Conservation (phyloP, 2,113 vertebrate species). For the Clarias magur region DNA sequence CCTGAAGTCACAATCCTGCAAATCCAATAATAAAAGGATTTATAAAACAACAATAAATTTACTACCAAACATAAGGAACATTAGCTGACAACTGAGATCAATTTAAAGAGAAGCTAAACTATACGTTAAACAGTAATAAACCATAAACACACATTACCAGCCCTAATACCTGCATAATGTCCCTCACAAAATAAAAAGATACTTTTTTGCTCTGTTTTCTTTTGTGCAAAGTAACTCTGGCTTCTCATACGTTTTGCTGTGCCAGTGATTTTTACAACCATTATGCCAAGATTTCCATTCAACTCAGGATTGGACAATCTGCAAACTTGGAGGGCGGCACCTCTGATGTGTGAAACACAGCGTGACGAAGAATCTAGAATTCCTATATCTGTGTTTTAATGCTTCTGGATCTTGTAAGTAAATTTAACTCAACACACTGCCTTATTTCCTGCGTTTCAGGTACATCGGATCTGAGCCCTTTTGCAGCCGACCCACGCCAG, state of each 20-base stretch:
- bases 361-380: neutral
- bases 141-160: neutral
- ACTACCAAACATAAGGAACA: neutral
- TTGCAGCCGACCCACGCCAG: slow-evolving; percentile 80
- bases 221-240: neutral
- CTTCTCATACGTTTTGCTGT: neutral
- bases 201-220: neutral
- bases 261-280: neutral
- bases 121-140: neutral
- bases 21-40: neutral
- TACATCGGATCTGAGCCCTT: slow-evolving; percentile 96
- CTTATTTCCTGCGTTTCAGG: slow-evolving; percentile 72
- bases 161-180: neutral
- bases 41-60: neutral
- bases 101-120: neutral
- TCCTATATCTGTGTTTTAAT: neutral
- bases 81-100: neutral
- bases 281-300: neutral
- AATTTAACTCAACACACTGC: neutral
- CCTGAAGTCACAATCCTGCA: neutral
- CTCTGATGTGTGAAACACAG: neutral
- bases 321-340: neutral
- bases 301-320: neutral
- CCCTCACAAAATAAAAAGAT: neutral
- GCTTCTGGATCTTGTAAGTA: neutral